These are phyloP conservation scores for Buathra laborator DNA, from an alignment of 2,888 invertebrate genomes.

Conservation along the genomic window DNA sequence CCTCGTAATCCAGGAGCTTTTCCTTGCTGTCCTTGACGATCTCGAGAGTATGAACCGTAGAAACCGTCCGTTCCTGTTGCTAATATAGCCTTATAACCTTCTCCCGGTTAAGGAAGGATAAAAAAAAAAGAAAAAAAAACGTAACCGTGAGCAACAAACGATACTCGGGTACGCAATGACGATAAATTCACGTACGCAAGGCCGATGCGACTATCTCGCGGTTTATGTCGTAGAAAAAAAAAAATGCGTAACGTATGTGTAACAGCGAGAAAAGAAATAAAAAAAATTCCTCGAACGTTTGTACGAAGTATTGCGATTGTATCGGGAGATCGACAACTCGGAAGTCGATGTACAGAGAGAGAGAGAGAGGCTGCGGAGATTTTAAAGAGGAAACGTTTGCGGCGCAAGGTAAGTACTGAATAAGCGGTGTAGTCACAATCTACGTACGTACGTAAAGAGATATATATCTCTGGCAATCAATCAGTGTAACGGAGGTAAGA, in stretches of 20 bases:
- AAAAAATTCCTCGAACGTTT: not conserved
- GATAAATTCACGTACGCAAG: conserved; percentile 81
- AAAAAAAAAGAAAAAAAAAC: conserved; percentile 52
- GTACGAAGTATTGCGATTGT: not conserved
- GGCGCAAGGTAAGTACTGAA: not conserved
- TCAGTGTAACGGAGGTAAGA: not conserved
- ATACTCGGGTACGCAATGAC: conserved; percentile 51
- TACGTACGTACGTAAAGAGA: not conserved
- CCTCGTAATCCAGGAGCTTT: not conserved
- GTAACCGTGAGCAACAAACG: conserved; percentile 62
- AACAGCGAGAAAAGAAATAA: not conserved
- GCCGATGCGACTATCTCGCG: conserved; percentile 61
- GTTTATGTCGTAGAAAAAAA: conserved; percentile 9
- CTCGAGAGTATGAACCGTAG: not conserved
- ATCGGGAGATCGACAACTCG: conserved; percentile 7
- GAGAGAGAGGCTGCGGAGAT: too few species aligned
- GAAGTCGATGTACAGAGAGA: not conserved
- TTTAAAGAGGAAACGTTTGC: not conserved
- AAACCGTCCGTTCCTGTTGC: not conserved
- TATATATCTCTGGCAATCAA: not conserved
- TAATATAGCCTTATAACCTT: conserved; percentile 44
- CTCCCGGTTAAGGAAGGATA: conserved; percentile 26
- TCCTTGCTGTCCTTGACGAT: not conserved
- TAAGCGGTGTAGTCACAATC: not conserved
- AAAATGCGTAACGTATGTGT: conserved; percentile 14